Conservation (phyloP, 2,888 invertebrate genomes). For the Pandemis cinnamomeana region DNA sequence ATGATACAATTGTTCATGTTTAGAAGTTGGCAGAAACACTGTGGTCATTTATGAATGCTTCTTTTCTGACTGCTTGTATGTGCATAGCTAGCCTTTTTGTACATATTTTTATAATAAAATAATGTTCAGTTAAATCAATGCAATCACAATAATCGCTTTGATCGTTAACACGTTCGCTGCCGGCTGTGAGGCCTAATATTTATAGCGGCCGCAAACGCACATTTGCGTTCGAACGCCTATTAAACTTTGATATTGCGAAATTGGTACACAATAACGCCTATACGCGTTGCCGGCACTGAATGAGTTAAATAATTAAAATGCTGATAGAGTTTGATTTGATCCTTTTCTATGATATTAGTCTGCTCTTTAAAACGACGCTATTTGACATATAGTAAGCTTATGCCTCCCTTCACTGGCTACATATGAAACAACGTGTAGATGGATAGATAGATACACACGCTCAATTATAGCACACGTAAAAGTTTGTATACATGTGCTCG, state of each 20-base stretch:
- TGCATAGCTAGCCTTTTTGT: neutral
- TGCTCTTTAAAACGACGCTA: neutral
- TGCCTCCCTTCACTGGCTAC: neutral
- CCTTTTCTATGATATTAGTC: neutral
- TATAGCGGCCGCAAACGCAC: too few species aligned
- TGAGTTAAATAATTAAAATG: neutral
- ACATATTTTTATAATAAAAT: slow-evolving; percentile 1
- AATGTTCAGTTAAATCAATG: slow-evolving; percentile 5
- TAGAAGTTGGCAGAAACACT: too few species aligned
- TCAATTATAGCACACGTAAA: too few species aligned
- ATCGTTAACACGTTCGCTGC: too few species aligned
- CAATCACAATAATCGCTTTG: neutral
- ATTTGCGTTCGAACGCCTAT: too few species aligned
- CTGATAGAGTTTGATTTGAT: slow-evolving; percentile 1
- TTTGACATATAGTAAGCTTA: neutral
- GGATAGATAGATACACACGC: too few species aligned
- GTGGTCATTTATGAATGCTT: neutral
- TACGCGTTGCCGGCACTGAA: too few species aligned
- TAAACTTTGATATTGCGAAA: too few species aligned
- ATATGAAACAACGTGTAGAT: neutral
- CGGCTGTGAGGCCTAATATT: too few species aligned
- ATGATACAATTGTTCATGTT: neutral
- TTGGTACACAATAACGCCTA: too few species aligned
- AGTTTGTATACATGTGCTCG: neutral
- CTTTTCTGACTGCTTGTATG: slow-evolving; percentile 12